A percentile compares a stretch with the other conserved stretches of the same genome.
Conservation (phyloP, 2,888 invertebrate species). For the Papilio elwesi region DNA sequence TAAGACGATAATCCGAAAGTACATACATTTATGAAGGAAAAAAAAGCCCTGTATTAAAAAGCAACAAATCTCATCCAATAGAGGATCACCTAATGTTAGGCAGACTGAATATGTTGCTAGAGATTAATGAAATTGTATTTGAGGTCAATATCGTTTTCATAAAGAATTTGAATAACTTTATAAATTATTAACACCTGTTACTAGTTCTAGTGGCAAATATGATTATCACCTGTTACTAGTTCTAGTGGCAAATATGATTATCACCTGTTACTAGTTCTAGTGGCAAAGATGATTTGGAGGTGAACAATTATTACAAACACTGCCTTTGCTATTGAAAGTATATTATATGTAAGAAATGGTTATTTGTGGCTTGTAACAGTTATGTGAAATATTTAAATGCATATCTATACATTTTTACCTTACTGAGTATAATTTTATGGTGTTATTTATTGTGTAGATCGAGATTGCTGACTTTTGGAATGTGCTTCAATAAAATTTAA, state of each 20-base stretch:
- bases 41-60: not conserved
- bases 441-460: slow-evolving; percentile 36
- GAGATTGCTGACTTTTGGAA: slow-evolving; percentile 28
- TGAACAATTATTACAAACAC: slow-evolving; percentile 2
- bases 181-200: too few species aligned
- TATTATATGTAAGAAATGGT: not conserved
- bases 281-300: not conserved
- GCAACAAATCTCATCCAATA: too few species aligned
- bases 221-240: not conserved
- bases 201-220: not conserved
- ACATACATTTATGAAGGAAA: too few species aligned
- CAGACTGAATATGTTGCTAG: slow-evolving; percentile 18
- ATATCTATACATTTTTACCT: slow-evolving; percentile 19
- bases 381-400: slow-evolving; percentile 1
- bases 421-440: slow-evolving; percentile 7
- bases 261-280: not conserved
- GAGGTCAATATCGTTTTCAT: not conserved
- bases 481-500: slow-evolving; percentile 24
- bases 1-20: too few species aligned
- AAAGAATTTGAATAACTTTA: not conserved
- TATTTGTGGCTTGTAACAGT: not conserved
- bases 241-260: not conserved
- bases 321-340: not conserved
- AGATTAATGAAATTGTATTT: not conserved
- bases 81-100: not conserved